These are phyloP conservation scores for Triplophysa siluroides DNA, from an alignment of 2,113 vertebrate species.

Conservation along the genomic window DNA sequence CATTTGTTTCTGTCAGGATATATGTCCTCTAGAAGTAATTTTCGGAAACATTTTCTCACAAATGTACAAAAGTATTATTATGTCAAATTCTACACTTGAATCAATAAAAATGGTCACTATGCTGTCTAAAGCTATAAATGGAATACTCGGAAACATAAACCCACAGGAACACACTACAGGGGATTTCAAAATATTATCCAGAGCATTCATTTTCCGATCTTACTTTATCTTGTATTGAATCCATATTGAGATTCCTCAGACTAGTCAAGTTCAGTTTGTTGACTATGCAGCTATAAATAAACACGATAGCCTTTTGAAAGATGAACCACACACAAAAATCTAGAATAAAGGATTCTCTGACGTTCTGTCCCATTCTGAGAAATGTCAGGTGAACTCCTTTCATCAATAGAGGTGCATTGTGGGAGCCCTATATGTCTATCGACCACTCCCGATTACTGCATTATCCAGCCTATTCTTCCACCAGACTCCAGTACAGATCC, in stretches of 20 bases:
- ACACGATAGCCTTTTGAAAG: background rate
- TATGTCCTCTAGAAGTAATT: too few relatives aligned
- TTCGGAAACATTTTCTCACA: too few relatives aligned
- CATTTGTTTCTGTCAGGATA: too few relatives aligned
- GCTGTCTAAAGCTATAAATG: too few relatives aligned
- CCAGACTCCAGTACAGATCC: background rate
- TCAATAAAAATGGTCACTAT: too few relatives aligned
- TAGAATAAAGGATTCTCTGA: conserved; percentile 7
- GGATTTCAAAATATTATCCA: too few relatives aligned
- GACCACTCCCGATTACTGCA: conserved; percentile 7
- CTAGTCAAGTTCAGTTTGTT: background rate
- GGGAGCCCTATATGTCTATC: background rate
- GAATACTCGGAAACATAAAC: too few relatives aligned
- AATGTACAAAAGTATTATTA: too few relatives aligned
- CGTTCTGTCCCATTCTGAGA: background rate
- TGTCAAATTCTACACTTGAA: too few relatives aligned
- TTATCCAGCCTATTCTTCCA: background rate
- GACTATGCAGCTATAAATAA: conserved; percentile 2
- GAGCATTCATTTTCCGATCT: too few relatives aligned
- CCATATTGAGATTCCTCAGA: background rate
- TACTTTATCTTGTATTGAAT: too few relatives aligned
- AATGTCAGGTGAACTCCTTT: conserved; percentile 11
- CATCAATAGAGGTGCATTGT: background rate
- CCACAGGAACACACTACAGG: too few relatives aligned
- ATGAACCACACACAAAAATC: background rate